A percentile compares a stretch with the other conserved stretches of the same genome.
Evolutionary conservation across 2,113 vertebrate genomes (phyloP).

Genomic region (Sterna hirundo): DNA sequence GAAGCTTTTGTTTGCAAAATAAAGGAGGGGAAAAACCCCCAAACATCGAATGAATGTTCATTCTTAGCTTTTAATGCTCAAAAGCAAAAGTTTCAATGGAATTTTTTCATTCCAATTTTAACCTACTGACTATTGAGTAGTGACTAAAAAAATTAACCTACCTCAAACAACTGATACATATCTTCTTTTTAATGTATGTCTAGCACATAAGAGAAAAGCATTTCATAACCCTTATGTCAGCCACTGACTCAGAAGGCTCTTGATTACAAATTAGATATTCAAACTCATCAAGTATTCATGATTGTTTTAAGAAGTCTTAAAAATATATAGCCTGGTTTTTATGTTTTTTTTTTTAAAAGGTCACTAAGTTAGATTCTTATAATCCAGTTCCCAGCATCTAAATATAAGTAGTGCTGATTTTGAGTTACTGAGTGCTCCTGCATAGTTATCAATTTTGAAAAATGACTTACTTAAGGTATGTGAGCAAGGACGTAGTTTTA

Average conservation of each 20-base stretch:
- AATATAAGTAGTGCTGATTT: neutral
- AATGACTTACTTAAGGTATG: neutral
- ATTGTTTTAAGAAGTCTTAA: slow-evolving; percentile 6
- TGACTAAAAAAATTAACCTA: neutral
- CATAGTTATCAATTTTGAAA: neutral
- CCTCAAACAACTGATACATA: neutral
- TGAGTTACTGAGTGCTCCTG: neutral
- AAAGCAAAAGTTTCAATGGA: neutral
- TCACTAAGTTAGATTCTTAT: neutral
- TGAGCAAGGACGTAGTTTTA: neutral
- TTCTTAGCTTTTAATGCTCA: neutral
- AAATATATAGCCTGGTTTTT: neutral
- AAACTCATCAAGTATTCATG: neutral
- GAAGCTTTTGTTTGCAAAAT: neutral
- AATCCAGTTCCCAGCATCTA: neutral
- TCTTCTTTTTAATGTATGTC: neutral
- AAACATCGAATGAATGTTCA: neutral
- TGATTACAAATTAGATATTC: neutral
- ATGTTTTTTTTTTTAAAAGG: neutral
- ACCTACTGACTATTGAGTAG: neutral
- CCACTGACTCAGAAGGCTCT: neutral
- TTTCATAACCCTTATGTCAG: neutral
- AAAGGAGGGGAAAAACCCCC: neutral
- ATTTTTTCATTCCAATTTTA: slow-evolving; percentile 10
- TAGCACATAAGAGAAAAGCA: neutral